Evolutionary conservation across 2,888 invertebrate species (phyloP), one percentile per base, ranked within the genome.

Genomic region (Melipona beecheii): DNA sequence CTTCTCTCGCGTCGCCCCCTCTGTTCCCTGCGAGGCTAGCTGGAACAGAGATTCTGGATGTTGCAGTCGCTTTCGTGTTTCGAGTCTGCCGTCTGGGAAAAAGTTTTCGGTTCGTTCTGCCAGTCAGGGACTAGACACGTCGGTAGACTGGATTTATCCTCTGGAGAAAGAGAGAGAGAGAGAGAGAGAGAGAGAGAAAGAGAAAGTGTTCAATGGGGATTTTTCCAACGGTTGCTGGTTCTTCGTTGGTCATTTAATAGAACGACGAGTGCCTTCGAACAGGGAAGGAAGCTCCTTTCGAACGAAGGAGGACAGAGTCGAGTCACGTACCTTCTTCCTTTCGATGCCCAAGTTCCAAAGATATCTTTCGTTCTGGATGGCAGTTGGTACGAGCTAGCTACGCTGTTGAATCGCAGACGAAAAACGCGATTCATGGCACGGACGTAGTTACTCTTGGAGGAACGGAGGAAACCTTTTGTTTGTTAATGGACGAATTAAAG

Each of bases 31-130:
- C 70, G 56, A 58, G 56, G 5, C 56, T 74, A 36, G 62, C 21
- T 43, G 43, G 11, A 43, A 21, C 24, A 17, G 11, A 43, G 43
- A 43, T 43, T 43, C 62, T 50, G 50, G 36, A 75, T 60, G 82
- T 71, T 66, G 17, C 58, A 75, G 69, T 71, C 71, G 49, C 64
- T 43, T 70, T 72, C 60, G 27, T 60, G 70, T 82, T 71, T 69
- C 73, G 65, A 65, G 64, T 50, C 24, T 58, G 50, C 19, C 19
- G 52, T n/a, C n/a, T n/a, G 19, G 56, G 75, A 75, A 66, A 82
- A 75, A 70, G 15, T 81, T 81, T 74, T 58, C 31, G 58, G 31
- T 70, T 71, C 81, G 70, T 71, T 81, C 43, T 24, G 31, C 27
- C 31, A 17, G 31, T 21, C 31, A 4, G 19, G 19, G 31, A 2